These are phyloP conservation scores for Zoanthus solanderi DNA, from an alignment of 92 coral and sea anemone genomes.

Conservation along the genomic window DNA sequence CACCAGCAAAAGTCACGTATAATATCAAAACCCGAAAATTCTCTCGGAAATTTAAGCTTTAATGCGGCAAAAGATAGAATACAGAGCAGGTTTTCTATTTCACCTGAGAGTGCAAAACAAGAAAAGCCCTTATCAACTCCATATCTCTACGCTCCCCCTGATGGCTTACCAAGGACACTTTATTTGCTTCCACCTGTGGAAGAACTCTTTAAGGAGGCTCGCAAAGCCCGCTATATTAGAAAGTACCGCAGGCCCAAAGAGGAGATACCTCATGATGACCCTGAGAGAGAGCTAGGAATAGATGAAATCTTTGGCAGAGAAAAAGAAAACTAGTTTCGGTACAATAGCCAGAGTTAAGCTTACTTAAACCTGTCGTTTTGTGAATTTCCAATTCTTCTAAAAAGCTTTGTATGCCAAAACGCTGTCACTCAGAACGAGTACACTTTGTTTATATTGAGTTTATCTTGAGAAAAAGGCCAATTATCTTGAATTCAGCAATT, in stretches of 20 bases:
- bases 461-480: no score
- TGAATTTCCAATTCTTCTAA: neutral
- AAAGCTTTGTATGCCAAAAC: neutral
- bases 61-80: slow-evolving; percentile 80
- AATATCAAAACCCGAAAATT: slow-evolving; percentile 56
- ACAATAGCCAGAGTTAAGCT: neutral
- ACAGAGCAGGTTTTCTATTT: slow-evolving; percentile 61
- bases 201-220: slow-evolving; percentile 86
- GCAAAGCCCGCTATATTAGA: slow-evolving; percentile 92
- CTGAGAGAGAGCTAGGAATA: slow-evolving; percentile 88
- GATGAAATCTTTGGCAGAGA: slow-evolving; percentile 93
- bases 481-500: no score
- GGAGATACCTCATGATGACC: slow-evolving; percentile 78
- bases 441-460: no score
- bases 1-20: slow-evolving; percentile 22
- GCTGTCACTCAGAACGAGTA: no score
- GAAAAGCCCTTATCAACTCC: slow-evolving; percentile 72
- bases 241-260: slow-evolving; percentile 72
- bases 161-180: slow-evolving; percentile 91
- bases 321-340: neutral
- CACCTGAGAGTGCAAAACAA: slow-evolving; percentile 39
- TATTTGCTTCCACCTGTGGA: slow-evolving; percentile 89
- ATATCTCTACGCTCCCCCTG: slow-evolving; percentile 96
- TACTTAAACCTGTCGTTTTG: neutral
- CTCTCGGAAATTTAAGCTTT: slow-evolving; percentile 55